Evolutionary conservation across 1,140 invertebrate species (phyloP), one percentile per base, ranked within the genome.

Genomic region (Bombus confusus): DNA sequence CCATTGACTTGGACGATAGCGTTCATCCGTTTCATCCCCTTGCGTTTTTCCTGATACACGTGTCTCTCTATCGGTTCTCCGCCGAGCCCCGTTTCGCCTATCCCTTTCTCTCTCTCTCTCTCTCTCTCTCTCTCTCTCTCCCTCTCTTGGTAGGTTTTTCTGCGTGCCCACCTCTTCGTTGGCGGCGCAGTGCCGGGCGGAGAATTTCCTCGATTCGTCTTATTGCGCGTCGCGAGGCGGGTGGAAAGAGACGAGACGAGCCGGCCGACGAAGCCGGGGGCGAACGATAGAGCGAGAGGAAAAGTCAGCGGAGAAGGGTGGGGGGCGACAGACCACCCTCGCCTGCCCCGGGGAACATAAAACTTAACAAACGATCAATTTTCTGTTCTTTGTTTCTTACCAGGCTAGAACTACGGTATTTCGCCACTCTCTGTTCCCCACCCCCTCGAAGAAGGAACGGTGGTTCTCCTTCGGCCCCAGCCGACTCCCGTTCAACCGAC

Each of bases 361-460:
- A 94, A 94, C 93, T 94, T 94, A 93, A 94, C 93, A 94, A 94
- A 94, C 93, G 93, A 94, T 94, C 92, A 94, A 94, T 93, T 94
- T 94, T 94, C 93, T 93, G 91, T 91, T 93, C 93, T 94, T 94
- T 94, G 93, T 94, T 94, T 94, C 92, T 93, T 94, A 92, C 91
- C 92, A 90, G 91, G 89, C 87, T 91, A 86, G 85, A 91, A 85
- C 91, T 89, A 88, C 91, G 87, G 77, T 86, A 87, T 89, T 86
- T 91, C 87, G 85, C 88, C 74, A 80, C 85, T 87, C 88, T 88
- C 89, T 86, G 66, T 52, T 73, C 43, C 41, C 75, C 62, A 41
- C 85, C 57, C 43, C 37, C 80, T 62, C 59, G 59, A 62, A 62
- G 59, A 62, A n/a, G n/a, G 59, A 62, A n/a, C 59, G 59, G 59